Conservation (phyloP, 2,888 invertebrate genomes). For the Calameuta pallipes region DNA sequence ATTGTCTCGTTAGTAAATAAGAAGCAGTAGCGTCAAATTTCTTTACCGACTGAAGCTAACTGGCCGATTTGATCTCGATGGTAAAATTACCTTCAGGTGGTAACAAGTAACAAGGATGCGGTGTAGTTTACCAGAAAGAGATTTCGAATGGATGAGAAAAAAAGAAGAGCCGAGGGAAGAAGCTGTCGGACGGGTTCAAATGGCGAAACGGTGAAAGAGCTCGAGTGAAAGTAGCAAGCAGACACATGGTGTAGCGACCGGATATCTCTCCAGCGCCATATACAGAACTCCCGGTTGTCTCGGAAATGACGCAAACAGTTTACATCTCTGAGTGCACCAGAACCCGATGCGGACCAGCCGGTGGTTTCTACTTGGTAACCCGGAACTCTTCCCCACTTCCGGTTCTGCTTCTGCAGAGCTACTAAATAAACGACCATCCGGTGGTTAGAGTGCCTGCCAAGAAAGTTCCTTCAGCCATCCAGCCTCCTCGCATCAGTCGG, state of each 20-base stretch:
- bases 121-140: neutral
- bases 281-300: conserved; percentile 40
- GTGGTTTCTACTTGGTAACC: neutral
- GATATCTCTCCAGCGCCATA: conserved; percentile 39
- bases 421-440: conserved; percentile 4
- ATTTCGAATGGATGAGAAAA: neutral
- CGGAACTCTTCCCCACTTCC: neutral
- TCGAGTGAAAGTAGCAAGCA: neutral
- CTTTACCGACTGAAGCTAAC: neutral
- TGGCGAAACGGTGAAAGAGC: neutral
- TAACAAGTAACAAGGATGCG: neutral
- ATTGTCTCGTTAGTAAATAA: neutral
- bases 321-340: conserved; percentile 40
- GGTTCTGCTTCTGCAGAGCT: neutral
- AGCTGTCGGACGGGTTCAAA: neutral
- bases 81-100: neutral
- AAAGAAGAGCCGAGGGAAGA: neutral
- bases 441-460: conserved; percentile 8
- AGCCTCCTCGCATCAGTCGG: neutral
- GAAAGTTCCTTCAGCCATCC: neutral
- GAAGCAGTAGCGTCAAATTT: neutral
- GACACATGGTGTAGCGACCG: neutral
- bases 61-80: neutral
- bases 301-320: conserved; percentile 54
- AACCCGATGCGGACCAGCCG: neutral